Evolutionary conservation across 2,888 invertebrate genomes (phyloP), one percentile per base, ranked within the genome.

Genomic region (Heliconius aoede): DNA sequence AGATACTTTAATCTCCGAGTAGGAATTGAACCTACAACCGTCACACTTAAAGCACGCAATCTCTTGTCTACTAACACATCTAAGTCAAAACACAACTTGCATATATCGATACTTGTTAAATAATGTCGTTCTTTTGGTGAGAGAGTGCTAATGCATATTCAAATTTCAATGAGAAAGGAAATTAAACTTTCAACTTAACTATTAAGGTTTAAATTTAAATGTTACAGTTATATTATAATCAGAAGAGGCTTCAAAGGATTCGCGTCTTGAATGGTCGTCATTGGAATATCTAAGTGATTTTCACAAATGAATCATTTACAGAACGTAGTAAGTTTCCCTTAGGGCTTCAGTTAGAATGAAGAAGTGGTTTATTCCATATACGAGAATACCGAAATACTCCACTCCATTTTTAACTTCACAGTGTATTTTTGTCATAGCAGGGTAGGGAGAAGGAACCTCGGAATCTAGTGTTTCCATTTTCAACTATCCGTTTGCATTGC

Each of bases 261-360:
- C 55, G 55, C 55, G 55, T 83, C 85, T 85, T 84, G 84, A 36
- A 72, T 28, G 82, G 84, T 84, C 85, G 84, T 84, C 78, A 79
- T 78, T 81, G 84, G 90, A 88, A 90, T 91, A 82, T 84, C 78
- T 86, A 89, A 86, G 79, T 79, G 86, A 85, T 85, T 87, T 86
- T 86, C 84, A 78, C 79, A 80, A 80, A 78, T 77, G 65, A 78
- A 76, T 74, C 74, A 80, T 77, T 74, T 61, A 76, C 65, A 58
- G 68, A 73, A 78, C 76, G 76, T 79, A 28, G 40, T 46, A 62
- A 76, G 58, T 74, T 74, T 74, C 74, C 73, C 32, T 69, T 26
- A 67, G 55, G 76, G 72, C 72, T 36, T 7, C 36, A 40, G 18
- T 24, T 72, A 13, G 40, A 40, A 61, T 26, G 24, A 32, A 32